A percentile compares a stretch with the other conserved stretches of the same genome.
These are phyloP conservation scores for Dendrolimus pini DNA, from an alignment of 2,888 invertebrate species.

Conservation along the genomic window DNA sequence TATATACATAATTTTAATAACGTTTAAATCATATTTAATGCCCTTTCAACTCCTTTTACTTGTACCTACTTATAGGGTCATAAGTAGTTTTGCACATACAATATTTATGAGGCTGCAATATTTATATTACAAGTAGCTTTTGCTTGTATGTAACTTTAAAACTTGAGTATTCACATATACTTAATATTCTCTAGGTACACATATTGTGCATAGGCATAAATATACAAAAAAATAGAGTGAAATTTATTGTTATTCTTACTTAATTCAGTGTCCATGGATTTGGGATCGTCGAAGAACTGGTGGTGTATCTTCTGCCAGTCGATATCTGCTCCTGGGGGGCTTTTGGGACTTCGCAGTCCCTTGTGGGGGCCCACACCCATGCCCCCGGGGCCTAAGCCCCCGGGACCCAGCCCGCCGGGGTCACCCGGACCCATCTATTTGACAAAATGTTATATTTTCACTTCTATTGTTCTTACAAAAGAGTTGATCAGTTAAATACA, in stretches of 20 bases:
- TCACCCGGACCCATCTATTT: constrained; percentile 66
- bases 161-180: no score
- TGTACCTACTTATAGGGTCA: no score
- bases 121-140: no score
- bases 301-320: constrained; percentile 95
- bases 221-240: not conserved
- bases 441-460: not conserved
- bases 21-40: no score
- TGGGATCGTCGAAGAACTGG: constrained; percentile 88
- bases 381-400: constrained; percentile 39
- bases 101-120: no score
- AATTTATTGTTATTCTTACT: constrained; percentile 30
- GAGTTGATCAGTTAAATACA: no score
- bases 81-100: no score
- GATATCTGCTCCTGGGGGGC: constrained; percentile 78
- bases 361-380: constrained; percentile 29
- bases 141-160: no score
- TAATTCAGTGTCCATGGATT: constrained; percentile 73
- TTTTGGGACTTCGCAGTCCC: constrained; percentile 58
- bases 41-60: no score
- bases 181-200: no score
- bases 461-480: no score
- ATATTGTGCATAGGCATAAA: not conserved
- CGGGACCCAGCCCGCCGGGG: constrained; percentile 58
- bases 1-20: no score